These are phyloP conservation scores for Gymnodraco acuticeps DNA, from an alignment of 2,797 vertebrate species.

Conservation along the genomic window DNA sequence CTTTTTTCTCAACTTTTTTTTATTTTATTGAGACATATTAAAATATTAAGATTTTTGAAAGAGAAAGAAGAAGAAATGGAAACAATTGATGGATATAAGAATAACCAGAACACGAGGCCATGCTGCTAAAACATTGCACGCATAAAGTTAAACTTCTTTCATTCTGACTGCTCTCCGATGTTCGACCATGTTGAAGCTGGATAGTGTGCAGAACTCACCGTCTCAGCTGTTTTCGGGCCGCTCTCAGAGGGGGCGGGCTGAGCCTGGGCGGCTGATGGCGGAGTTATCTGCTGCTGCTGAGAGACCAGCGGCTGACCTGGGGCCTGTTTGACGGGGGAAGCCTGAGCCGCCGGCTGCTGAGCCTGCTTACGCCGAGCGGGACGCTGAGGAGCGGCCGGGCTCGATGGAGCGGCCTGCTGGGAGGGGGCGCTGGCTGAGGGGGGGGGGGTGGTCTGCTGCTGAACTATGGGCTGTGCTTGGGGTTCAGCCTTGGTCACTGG, in stretches of 20 bases:
- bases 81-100: neutral
- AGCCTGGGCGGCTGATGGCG: constrained; percentile 45
- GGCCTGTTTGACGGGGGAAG: constrained; percentile 59
- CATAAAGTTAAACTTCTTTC: neutral
- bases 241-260: constrained; percentile 51
- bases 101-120: neutral
- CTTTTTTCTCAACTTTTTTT: too few relatives aligned
- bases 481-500: constrained; percentile 75
- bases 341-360: constrained; percentile 55
- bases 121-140: neutral
- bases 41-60: neutral
- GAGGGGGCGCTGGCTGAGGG: constrained; percentile 51
- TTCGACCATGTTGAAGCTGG: constrained; percentile 14
- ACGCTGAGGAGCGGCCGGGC: constrained; percentile 83
- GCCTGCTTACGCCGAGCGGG: constrained; percentile 83
- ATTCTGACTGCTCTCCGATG: neutral
- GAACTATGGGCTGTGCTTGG: constrained; percentile 63
- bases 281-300: constrained; percentile 56
- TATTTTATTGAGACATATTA: too few relatives aligned
- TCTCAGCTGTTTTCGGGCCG: constrained; percentile 66
- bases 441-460: constrained; percentile 62
- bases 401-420: constrained; percentile 78
- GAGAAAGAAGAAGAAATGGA: too few relatives aligned
- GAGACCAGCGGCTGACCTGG: constrained; percentile 39
- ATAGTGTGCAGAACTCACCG: constrained; percentile 51